Evolutionary conservation across 1,140 invertebrate species (phyloP).

Genomic region (Zaprionus camerounensis): DNA sequence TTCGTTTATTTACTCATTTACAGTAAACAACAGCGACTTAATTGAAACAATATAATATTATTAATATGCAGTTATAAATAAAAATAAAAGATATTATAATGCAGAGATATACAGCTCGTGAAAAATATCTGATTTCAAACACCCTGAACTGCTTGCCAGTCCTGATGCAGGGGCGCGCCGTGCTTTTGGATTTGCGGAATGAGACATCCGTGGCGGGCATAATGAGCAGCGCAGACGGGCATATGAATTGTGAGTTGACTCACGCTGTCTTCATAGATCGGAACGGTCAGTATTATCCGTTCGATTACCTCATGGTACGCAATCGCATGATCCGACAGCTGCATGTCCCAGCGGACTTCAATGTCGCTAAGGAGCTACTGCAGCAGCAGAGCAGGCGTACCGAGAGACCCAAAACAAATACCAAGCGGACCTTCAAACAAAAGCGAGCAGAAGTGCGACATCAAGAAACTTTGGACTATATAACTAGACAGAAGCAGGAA

Average conservation of each 20-base stretch:
- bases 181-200: constrained; percentile 77
- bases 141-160: constrained; percentile 71
- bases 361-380: constrained; percentile 52
- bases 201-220: constrained; percentile 76
- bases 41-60: not conserved
- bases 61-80: not conserved
- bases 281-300: constrained; percentile 59
- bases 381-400: constrained; percentile 32
- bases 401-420: constrained; percentile 20
- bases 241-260: constrained; percentile 72
- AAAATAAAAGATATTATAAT: constrained; percentile 16
- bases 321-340: constrained; percentile 76
- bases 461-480: constrained; percentile 61
- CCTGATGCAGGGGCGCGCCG: constrained; percentile 65
- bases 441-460: constrained; percentile 72
- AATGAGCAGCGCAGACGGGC: constrained; percentile 60
- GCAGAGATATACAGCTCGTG: constrained; percentile 60
- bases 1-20: not conserved
- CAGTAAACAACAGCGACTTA: not conserved
- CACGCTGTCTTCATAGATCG: constrained; percentile 77
- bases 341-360: constrained; percentile 60
- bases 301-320: constrained; percentile 75
- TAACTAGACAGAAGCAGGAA: constrained; percentile 29
- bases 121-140: constrained; percentile 73
- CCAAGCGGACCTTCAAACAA: constrained; percentile 74